Evolutionary conservation across 2,113 vertebrate genomes (phyloP), one percentile per base, ranked within the genome.

Genomic region (Rallus limicola): DNA sequence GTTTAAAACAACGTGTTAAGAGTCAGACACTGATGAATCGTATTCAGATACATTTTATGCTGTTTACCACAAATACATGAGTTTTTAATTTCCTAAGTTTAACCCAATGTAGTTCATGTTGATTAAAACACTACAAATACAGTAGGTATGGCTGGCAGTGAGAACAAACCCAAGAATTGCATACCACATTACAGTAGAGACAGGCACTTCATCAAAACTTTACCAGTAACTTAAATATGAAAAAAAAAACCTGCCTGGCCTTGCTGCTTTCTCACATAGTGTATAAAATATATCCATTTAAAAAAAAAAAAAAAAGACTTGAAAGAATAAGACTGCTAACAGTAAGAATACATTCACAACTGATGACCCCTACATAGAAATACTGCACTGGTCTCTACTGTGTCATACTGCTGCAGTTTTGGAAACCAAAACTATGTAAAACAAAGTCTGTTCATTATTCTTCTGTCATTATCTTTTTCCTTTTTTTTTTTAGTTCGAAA

Each of bases 1-100:
- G 97, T 97, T 97, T 82, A 94, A 92, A 98, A 96, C 36, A 97
- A 70, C 2, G 84, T 0, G 1, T 94, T 94, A 76, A 72, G 17
- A 78, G 16, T 81, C 31, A 46, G 34, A 56, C 24, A 71, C 29
- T n/a, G 20, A 65, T 24, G 33, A 83, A 60, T 10, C 42, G 44
- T 18, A 21, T 12, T 53, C 31, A 62, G 88, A 24, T 1, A 38
- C 25, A 78, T 68, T 68, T 91, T 60, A 86, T 33, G 29, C 29
- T 62, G 40, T 81, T 90, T 69, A 85, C 3, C 7, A 65, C 28
- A 65, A 69, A 69, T 11, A 85, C 26, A 15, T 0, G 0, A 72
- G 16, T n/a, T 52, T 38, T 79, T 8, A 5, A 36, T 71, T 56
- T 74, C 50, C 28, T 6, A 77, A 42, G 16, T 63, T 65, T 75